Conservation (phyloP, 1,140 invertebrate genomes). For the Ceratosolen solmsi region DNA sequence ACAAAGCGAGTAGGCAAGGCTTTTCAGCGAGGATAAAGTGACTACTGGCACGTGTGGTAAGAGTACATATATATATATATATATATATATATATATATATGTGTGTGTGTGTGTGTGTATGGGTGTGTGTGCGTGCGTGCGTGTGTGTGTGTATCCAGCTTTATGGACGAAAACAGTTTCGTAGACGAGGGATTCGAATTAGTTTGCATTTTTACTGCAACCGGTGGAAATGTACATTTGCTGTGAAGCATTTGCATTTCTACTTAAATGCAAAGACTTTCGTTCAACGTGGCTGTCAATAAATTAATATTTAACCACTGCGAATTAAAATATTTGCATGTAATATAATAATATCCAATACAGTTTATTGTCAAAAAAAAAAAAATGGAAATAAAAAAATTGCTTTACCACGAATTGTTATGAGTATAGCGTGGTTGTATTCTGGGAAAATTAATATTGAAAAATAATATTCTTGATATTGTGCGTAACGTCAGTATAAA, state of each 20-base stretch:
- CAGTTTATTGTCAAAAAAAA: neutral
- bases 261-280: neutral
- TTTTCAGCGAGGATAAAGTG: conserved; percentile 8
- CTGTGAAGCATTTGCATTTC: neutral
- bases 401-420: neutral
- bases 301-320: neutral
- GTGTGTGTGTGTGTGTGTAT: neutral
- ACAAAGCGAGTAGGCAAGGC: conserved; percentile 16
- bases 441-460: neutral
- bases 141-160: neutral
- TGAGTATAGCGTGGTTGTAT: too few species aligned
- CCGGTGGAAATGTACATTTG: conserved; percentile 18
- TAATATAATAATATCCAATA: neutral
- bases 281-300: neutral
- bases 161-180: neutral
- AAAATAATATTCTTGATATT: neutral
- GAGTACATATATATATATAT: too few species aligned
- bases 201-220: conserved; percentile 9
- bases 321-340: neutral
- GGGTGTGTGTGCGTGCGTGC: neutral
- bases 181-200: neutral
- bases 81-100: too few species aligned
- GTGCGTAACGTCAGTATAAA: neutral
- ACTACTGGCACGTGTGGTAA: neutral
- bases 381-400: neutral